These are phyloP conservation scores for Loris lydekkerianus DNA, from an alignment of 2,797 vertebrate genomes.

Conservation along the genomic window DNA sequence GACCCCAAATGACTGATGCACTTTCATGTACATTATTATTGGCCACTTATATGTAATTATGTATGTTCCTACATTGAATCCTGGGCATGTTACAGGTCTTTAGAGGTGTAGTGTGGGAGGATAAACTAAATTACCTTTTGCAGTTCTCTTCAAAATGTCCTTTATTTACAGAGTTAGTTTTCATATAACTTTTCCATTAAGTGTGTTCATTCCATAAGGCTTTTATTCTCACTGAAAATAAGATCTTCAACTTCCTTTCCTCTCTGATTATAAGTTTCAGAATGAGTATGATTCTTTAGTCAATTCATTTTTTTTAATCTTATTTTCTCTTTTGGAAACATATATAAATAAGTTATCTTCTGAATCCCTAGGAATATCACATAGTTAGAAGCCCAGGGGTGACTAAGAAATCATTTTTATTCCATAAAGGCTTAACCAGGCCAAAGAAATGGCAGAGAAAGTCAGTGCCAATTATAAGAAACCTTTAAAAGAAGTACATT, in stretches of 20 bases:
- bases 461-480: constrained; percentile 35
- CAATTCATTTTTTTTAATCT: constrained; percentile 62
- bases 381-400: constrained; percentile 12
- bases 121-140: background rate
- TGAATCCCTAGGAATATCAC: constrained; percentile 13
- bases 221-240: constrained; percentile 41
- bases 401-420: constrained; percentile 31
- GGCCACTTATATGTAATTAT: background rate
- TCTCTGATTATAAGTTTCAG: constrained; percentile 24
- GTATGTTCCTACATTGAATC: background rate
- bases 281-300: constrained; percentile 31
- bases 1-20: background rate
- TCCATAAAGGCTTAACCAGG: constrained; percentile 9
- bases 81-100: background rate
- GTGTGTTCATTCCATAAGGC: constrained; percentile 27
- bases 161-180: background rate
- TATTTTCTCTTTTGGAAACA: constrained; percentile 46
- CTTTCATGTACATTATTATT: background rate
- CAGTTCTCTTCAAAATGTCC: background rate
- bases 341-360: background rate
- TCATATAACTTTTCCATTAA: background rate
- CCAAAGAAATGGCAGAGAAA: constrained; percentile 40
- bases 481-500: constrained; percentile 46
- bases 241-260: constrained; percentile 44
- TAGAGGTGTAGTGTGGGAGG: background rate